These are phyloP conservation scores for Nebria ingens DNA, from an alignment of 1,140 invertebrate species.

Conservation along the genomic window DNA sequence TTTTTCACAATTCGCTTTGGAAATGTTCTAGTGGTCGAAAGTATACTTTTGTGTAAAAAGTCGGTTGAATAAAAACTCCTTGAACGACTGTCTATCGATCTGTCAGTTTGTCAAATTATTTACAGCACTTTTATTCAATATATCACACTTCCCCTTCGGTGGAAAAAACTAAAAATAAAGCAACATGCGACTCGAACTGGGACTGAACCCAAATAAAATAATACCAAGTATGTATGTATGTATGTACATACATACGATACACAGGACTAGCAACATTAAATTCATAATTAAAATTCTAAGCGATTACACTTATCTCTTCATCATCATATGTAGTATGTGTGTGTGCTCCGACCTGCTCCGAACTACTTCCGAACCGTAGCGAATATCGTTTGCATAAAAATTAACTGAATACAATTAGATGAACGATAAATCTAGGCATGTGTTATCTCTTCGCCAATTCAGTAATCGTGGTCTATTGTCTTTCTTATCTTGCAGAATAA, in stretches of 20 bases:
- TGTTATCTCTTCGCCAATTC: neutral
- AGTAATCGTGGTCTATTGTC: neutral
- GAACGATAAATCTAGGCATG: neutral
- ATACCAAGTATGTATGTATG: no score
- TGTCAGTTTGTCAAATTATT: conserved; percentile 9
- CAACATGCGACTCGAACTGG: no score
- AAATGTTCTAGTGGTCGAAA: no score
- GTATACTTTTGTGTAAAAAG: neutral
- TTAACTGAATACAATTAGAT: neutral
- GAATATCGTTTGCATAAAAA: conserved; percentile 5
- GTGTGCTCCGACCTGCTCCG: no score
- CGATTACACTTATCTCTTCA: conserved; percentile 1
- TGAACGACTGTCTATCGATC: conserved; percentile 1
- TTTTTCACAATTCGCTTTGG: no score
- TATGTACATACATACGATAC: no score
- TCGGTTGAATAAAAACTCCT: neutral
- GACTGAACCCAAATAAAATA: no score
- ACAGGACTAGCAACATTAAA: no score
- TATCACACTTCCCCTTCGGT: neutral
- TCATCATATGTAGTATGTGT: neutral
- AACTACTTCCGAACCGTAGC: neutral
- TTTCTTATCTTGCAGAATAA: no score
- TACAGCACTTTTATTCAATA: neutral
- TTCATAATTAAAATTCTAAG: conserved; percentile 8
- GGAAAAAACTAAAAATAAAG: conserved; percentile 4